A percentile compares a stretch with the other conserved stretches of the same genome.
Conservation (phyloP, 2,797 vertebrate species). For the Uromys caudimaculatus region DNA sequence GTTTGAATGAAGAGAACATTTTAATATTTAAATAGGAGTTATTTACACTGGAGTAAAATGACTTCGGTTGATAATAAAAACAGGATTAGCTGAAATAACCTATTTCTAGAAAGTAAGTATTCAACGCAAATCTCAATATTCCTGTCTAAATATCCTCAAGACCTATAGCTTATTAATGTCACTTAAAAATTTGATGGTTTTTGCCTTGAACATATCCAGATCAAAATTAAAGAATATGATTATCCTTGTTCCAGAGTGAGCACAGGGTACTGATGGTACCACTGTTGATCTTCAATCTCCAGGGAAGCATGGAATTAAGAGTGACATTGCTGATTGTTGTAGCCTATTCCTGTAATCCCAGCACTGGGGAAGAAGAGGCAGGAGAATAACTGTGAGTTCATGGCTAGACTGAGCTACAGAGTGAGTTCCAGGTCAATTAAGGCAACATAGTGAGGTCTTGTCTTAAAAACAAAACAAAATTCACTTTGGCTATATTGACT, state of each 20-base stretch:
- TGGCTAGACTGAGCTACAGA: neutral
- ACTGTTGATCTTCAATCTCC: neutral
- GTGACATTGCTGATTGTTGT: neutral
- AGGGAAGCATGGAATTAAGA: constrained; percentile 19
- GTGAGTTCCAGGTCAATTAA: neutral
- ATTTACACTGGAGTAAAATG: constrained; percentile 17
- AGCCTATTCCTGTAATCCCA: neutral
- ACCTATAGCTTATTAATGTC: neutral
- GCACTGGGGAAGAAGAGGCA: neutral
- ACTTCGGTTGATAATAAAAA: constrained; percentile 30
- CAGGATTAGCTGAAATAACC: constrained; percentile 15
- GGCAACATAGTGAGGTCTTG: neutral
- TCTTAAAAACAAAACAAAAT: neutral
- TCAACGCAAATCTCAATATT: constrained; percentile 2
- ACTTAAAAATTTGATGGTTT: neutral
- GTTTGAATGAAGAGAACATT: constrained; percentile 52
- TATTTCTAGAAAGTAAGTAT: constrained; percentile 45
- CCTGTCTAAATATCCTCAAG: neutral
- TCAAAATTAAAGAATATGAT: neutral
- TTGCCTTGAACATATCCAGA: constrained; percentile 13
- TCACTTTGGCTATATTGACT: constrained; percentile 8
- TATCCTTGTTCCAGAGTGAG: neutral
- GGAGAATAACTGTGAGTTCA: neutral
- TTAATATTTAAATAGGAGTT: constrained; percentile 14
- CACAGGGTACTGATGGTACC: neutral